Evolutionary conservation across 2,888 invertebrate genomes (phyloP).

Genomic region (Nymphalis c-album): DNA sequence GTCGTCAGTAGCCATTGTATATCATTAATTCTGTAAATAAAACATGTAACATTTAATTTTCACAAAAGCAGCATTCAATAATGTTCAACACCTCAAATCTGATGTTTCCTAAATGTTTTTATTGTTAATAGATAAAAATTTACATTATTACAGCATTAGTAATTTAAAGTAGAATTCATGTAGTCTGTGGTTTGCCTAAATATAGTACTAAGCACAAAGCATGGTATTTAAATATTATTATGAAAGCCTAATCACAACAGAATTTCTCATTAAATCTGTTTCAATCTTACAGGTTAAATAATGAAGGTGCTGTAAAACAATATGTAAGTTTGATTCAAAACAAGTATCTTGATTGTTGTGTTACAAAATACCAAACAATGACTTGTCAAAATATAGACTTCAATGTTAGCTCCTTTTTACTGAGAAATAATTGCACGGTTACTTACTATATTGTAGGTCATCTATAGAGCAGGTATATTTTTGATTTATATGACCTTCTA

Average conservation of each 20-base stretch:
- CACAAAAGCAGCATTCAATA: too few species aligned
- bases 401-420: too few species aligned
- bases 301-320: background rate
- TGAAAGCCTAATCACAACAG: background rate
- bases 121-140: background rate
- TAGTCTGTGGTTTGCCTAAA: background rate
- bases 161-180: background rate
- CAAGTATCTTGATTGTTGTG: constrained; percentile 13
- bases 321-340: constrained; percentile 14
- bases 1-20: constrained; percentile 72
- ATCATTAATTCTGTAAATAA: constrained; percentile 13
- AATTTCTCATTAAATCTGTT: background rate
- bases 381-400: constrained; percentile 25
- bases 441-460: constrained; percentile 35
- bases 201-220: background rate
- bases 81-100: too few species aligned
- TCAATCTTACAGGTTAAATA: background rate
- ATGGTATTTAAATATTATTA: background rate
- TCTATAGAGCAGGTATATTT: constrained; percentile 18
- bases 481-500: constrained; percentile 5
- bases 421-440: background rate
- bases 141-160: too few species aligned
- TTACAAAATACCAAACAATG: constrained; percentile 20
- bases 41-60: constrained; percentile 26
- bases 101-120: background rate